Evolutionary conservation across 2,797 vertebrate species (phyloP).

Genomic region (Spondyliosoma cantharus): DNA sequence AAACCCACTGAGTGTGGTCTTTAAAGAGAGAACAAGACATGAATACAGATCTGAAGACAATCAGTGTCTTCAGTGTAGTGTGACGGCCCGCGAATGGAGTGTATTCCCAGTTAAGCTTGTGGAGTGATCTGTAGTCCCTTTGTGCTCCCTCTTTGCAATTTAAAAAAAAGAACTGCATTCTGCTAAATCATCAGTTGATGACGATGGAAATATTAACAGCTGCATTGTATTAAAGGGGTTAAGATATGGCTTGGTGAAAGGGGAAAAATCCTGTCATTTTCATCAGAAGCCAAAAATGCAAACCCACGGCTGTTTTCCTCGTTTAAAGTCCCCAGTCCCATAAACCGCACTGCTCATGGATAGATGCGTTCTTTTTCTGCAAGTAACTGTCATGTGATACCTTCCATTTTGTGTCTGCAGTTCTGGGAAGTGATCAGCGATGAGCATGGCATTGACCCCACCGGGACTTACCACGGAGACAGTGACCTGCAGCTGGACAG

Average conservation of each 20-base stretch:
- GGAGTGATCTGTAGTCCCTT: conserved; percentile 58
- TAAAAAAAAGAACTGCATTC: conserved; percentile 57
- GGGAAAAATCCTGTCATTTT: conserved; percentile 50
- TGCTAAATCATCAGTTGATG: conserved; percentile 55
- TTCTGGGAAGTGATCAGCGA: conserved; percentile 91
- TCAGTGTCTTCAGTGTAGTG: conserved; percentile 56
- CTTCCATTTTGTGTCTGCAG: conserved; percentile 77
- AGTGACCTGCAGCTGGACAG: conserved; percentile 89
- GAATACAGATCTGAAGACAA: conserved; percentile 67
- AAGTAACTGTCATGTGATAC: conserved; percentile 64
- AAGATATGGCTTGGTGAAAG: conserved; percentile 41
- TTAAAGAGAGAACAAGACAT: conserved; percentile 50
- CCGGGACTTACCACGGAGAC: conserved; percentile 88
- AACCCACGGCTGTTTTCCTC: conserved; percentile 64
- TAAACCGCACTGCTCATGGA: conserved; percentile 47
- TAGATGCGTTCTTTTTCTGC: conserved; percentile 35
- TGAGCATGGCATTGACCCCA: conserved; percentile 88
- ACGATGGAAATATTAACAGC: conserved; percentile 60
- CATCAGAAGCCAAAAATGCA: conserved; percentile 52
- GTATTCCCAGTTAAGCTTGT: conserved; percentile 52
- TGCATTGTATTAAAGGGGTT: conserved; percentile 47
- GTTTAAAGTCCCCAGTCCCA: conserved; percentile 35
- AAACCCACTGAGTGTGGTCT: conserved; percentile 26
- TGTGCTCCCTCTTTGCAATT: conserved; percentile 58
- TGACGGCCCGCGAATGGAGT: conserved; percentile 55